These are phyloP conservation scores for Lanistes nyassanus DNA, from an alignment of 1,140 invertebrate genomes.

Conservation along the genomic window DNA sequence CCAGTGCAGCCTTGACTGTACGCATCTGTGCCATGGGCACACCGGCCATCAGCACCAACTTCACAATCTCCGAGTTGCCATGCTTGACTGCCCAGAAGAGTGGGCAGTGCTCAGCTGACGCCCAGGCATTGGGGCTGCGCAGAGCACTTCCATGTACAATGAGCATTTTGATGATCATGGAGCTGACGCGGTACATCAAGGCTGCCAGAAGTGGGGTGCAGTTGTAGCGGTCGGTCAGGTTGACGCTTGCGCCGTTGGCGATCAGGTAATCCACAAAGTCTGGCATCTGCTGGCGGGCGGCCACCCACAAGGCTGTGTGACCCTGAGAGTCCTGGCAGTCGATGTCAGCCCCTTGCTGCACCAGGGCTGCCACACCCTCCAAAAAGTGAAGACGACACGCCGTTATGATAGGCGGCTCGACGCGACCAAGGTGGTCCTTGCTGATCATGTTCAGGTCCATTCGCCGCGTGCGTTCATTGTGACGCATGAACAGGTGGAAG, in stretches of 20 bases:
- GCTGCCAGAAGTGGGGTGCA: slow-evolving; percentile 56
- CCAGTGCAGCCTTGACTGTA: slow-evolving; percentile 48
- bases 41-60: slow-evolving; percentile 54
- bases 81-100: slow-evolving; percentile 60
- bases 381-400: slow-evolving; percentile 59
- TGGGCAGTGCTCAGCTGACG: slow-evolving; percentile 50
- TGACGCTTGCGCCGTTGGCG: slow-evolving; percentile 60
- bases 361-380: slow-evolving; percentile 54
- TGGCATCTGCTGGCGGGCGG: slow-evolving; percentile 57
- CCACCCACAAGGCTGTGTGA: slow-evolving; percentile 62
- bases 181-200: slow-evolving; percentile 55
- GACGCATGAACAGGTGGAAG: slow-evolving; percentile 56
- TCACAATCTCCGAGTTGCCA: slow-evolving; percentile 56
- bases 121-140: slow-evolving; percentile 36
- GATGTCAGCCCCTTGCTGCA: slow-evolving; percentile 58
- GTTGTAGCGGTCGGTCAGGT: slow-evolving; percentile 52
- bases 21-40: slow-evolving; percentile 50
- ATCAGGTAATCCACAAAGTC: slow-evolving; percentile 59
- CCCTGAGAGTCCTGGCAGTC: slow-evolving; percentile 56
- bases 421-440: slow-evolving; percentile 55
- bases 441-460: slow-evolving; percentile 59
- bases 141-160: slow-evolving; percentile 58
- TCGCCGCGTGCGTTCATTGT: slow-evolving; percentile 52
- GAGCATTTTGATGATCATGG: slow-evolving; percentile 54
- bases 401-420: slow-evolving; percentile 62